Base-by-base conservation (phyloP, 2,113 vertebrate species). In the Oenanthe melanoleuca region DNA sequence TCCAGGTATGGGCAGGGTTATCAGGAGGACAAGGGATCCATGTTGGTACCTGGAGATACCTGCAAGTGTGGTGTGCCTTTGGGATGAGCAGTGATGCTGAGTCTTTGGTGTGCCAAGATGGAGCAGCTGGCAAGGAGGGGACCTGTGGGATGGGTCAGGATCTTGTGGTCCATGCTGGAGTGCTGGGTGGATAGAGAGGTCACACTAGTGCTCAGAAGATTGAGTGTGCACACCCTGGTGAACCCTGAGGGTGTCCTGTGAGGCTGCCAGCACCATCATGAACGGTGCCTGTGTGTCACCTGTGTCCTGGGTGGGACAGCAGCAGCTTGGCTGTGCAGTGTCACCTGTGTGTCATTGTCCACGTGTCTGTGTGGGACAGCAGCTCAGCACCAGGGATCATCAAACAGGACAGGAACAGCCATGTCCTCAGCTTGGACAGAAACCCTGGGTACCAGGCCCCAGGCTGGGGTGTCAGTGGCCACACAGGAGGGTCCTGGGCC, bases 211-310 rank as follows among this genome's bases (percentile, higher is more conserved):
- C 37, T 55, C 3, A 3, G 45, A 25, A 29, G 28, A 53, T 21
- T 19, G 25, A 61, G 11, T 6, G 31, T 25, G 8, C 34, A 28
- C 0, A 28, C 0, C 25, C 37, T 52, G 57, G 47, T 52, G 65
- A 81, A 45, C 25, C 15, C 25, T 9, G 5, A 56, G 23, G 21
- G 31, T 11, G 22, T 6, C 34, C 34, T 1, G 0, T 1, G 4
- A 12, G 29, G 3, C 47, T 42, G 38, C 49, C 53, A 73, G 40
- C 14, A 53, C 37, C 47, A 28, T 1, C 6, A 3, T 1, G 17
- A 9, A 10, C 0, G 5, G 23, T 42, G 26, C 37, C 28, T 9
- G 16, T 10, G 19, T 25, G 50, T 9, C 12, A 45, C 40, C 24
- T 2, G 4, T 4, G 57, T 31, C 14, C 63, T 14, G 0, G 3